Base-by-base conservation (phyloP, 2,888 invertebrate species). In the Drosophila quasianomalipes region DNA sequence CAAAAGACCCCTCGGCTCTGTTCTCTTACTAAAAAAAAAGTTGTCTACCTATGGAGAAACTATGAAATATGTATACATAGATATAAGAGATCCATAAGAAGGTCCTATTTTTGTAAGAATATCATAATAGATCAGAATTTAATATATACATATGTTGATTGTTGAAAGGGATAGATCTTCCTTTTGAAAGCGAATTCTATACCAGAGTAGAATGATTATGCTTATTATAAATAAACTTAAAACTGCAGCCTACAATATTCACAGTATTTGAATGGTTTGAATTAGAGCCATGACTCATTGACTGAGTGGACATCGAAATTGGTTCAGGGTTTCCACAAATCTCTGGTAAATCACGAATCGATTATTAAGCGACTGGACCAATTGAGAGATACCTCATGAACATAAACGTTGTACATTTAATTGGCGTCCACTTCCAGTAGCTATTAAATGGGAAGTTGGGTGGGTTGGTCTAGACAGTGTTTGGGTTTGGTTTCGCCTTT, bases 401-500 rank as follows among this genome's bases (percentile, higher is more conserved):
- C 19, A 30, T 62, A 47, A 19, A 31, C 16, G 33, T 55, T 61
- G 64, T 41, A 31, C 65, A 81, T 44, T 62, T 62, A 68, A 81
- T 68, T 77, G 81, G 68, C 77, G 77, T 30, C 62, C 66, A 77
- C 62, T 67, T 73, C 76, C 47, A 65, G 79, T 67, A 82, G 79
- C 66, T 54, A 59, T 28, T 37, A 39, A 26, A 47, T 49, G 26
- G 19, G 31, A 30, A 55, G 44, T 28, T 28, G 55, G 54, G 54
- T 49, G 55, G 49, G 47, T 55, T 57, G 53, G 31, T 55, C 31
- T 49, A 49, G 54, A 54, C 37, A 39, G n/a, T 31, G 71, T 16
- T 30, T 54, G 30, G 31, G 31, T 55, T 57, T 70, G 68, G 57
- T 69, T 69, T 44, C 28, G 52, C 54, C 30, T 39, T 26, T 37